These are phyloP conservation scores for Bombus superbus DNA, from an alignment of 1,140 invertebrate genomes.

Conservation along the genomic window DNA sequence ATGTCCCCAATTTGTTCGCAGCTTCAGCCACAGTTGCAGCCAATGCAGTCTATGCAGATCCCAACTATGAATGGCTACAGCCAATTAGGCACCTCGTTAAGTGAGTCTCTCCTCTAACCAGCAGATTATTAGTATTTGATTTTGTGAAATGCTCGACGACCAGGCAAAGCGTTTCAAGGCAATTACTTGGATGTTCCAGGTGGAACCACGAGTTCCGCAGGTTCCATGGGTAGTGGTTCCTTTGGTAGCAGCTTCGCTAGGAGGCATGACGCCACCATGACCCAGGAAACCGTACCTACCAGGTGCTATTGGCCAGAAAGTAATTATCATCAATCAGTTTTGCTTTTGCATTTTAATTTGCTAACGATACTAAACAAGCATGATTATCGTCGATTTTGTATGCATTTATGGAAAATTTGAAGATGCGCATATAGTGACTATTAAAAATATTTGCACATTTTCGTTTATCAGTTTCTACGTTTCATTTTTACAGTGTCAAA, in stretches of 20 bases:
- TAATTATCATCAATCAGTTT: conserved; percentile 38
- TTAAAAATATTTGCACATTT: too few relatives aligned
- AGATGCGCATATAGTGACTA: not conserved
- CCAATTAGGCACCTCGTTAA: conserved; percentile 77
- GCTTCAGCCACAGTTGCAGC: conserved; percentile 79
- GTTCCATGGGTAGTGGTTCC: conserved; percentile 73
- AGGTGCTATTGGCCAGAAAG: conserved; percentile 78
- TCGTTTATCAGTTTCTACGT: too few relatives aligned
- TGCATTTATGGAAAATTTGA: not conserved
- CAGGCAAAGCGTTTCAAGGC: conserved; percentile 80
- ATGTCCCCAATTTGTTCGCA: conserved; percentile 41
- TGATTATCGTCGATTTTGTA: not conserved
- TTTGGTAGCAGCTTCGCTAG: conserved; percentile 74
- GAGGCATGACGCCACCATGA: conserved; percentile 71
- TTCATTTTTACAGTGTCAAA: too few relatives aligned
- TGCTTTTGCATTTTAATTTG: not conserved
- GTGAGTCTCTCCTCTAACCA: conserved; percentile 70
- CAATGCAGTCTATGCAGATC: conserved; percentile 81
- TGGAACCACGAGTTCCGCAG: conserved; percentile 70
- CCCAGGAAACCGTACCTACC: conserved; percentile 71
- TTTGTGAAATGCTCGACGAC: conserved; percentile 64
- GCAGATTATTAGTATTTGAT: not conserved
- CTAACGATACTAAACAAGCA: not conserved
- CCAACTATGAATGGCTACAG: conserved; percentile 82
- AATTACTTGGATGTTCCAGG: conserved; percentile 81